phyloP scores from a whole-genome alignment of 1,140 invertebrate genomes.

The Galendromus occidentalis region DNA sequence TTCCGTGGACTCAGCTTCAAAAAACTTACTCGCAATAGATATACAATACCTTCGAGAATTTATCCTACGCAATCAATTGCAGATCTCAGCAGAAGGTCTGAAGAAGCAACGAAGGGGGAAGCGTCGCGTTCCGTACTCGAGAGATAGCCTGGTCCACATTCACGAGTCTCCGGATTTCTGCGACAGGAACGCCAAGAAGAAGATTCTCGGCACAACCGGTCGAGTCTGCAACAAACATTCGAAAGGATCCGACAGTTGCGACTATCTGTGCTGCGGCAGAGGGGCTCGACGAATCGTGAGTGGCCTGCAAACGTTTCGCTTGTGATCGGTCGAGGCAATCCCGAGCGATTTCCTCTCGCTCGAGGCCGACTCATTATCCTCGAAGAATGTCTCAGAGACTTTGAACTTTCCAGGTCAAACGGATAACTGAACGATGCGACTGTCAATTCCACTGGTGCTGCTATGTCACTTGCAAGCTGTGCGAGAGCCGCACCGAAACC shows the following conservation, averaged over 20 bases:
- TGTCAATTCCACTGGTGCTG: constrained; percentile 46
- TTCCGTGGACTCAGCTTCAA: too few species aligned
- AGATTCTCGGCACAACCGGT: constrained; percentile 39
- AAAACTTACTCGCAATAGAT: too few species aligned
- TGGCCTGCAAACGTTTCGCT: not conserved
- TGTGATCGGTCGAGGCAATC: too few species aligned
- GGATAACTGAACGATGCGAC: constrained; percentile 31
- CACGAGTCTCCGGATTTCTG: constrained; percentile 45
- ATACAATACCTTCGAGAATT: too few species aligned
- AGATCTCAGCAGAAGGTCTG: constrained; percentile 21
- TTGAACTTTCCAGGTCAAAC: constrained; percentile 24
- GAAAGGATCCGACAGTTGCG: constrained; percentile 41
- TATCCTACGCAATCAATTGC: too few species aligned
- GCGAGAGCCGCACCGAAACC: constrained; percentile 34
- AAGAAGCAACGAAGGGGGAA: not conserved
- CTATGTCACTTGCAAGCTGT: constrained; percentile 40
- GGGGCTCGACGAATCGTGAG: constrained; percentile 24
- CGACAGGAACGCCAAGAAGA: constrained; percentile 33
- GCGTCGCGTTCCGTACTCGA: constrained; percentile 24
- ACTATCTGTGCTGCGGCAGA: constrained; percentile 41
- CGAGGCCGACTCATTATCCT: too few species aligned
- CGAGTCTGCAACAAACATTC: constrained; percentile 42
- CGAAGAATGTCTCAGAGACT: too few species aligned
- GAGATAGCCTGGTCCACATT: constrained; percentile 39
- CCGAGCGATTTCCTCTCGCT: too few species aligned